Percentiles rank a stretch among this genome's conserved stretches.
phyloP scores from a whole-genome alignment of 2,888 invertebrate genomes.

The Macrosiphum euphorbiae region DNA sequence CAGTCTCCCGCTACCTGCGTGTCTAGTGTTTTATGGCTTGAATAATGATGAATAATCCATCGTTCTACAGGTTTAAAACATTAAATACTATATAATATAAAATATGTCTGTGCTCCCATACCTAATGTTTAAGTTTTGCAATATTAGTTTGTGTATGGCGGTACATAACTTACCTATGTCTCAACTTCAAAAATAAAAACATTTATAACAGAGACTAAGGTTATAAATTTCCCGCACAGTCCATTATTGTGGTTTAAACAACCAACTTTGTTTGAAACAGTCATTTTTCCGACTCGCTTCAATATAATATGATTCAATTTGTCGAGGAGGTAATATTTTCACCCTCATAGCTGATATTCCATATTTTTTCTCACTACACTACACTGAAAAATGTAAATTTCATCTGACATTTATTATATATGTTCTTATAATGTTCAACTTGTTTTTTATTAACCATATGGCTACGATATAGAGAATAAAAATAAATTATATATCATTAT shows the following conservation, averaged over 20 bases:
- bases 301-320: slow-evolving; percentile 24
- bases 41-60: background rate
- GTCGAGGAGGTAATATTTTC: slow-evolving; percentile 11
- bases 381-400: slow-evolving; percentile 19
- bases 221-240: background rate
- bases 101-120: background rate
- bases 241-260: background rate
- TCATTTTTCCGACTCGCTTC: slow-evolving; percentile 4
- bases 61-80: background rate
- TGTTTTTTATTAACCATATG: background rate
- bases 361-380: background rate
- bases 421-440: slow-evolving; percentile 4
- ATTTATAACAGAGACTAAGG: background rate
- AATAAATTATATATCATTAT: background rate
- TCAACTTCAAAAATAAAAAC: background rate
- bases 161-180: background rate
- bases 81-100: background rate
- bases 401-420: slow-evolving; percentile 20
- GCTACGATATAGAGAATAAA: background rate
- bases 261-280: background rate
- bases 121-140: background rate
- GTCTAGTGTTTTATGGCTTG: background rate
- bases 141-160: background rate
- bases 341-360: background rate
- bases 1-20: background rate